Conservation (phyloP, 2,113 vertebrate species). For the Accipiter cooperii region DNA sequence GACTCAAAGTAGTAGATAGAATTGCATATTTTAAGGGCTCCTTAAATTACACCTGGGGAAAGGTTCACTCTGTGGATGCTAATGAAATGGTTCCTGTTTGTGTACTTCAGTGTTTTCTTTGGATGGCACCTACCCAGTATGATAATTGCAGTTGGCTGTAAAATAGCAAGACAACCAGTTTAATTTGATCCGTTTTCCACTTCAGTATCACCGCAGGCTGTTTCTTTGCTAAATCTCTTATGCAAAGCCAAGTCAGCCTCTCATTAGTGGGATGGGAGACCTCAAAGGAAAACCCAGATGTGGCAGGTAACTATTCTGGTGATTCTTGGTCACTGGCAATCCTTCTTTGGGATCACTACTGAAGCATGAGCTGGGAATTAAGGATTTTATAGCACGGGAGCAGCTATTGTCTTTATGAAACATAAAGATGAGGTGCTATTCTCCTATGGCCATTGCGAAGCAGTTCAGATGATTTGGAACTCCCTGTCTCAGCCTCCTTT, state of each 20-base stretch:
- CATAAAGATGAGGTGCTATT: neutral
- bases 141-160: neutral
- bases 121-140: neutral
- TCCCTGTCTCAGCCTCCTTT: neutral
- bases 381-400: neutral
- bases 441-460: neutral
- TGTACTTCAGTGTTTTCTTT: neutral
- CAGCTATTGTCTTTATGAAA: neutral
- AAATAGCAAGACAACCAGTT: neutral
- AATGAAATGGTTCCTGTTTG: conserved; percentile 1
- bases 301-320: neutral
- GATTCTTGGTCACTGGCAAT: neutral
- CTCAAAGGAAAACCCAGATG: neutral
- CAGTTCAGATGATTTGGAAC: neutral
- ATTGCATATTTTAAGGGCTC: conserved; percentile 9
- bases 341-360: neutral
- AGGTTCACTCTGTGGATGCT: neutral
- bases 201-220: neutral
- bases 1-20: neutral
- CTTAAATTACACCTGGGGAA: neutral
- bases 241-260: neutral
- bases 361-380: neutral
- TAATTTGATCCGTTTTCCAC: conserved; percentile 7
- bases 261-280: neutral
- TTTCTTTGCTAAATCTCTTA: neutral